These are phyloP conservation scores for Coryphaenoides rupestris DNA, from an alignment of 2,113 vertebrate genomes.

Conservation along the genomic window DNA sequence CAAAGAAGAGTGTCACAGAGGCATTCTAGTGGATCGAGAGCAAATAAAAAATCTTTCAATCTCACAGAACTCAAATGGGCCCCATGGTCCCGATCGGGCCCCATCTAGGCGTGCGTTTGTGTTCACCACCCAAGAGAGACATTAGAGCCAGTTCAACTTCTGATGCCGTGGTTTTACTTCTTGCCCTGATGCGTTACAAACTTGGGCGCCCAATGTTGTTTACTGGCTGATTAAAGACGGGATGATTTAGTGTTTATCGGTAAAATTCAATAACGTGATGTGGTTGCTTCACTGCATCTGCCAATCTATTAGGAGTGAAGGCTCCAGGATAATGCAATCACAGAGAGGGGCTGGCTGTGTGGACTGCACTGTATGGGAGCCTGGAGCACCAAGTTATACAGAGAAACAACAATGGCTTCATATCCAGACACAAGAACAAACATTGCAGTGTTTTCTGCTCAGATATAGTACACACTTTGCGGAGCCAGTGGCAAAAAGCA, in stretches of 20 bases:
- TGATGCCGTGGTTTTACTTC: no score
- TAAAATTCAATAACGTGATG: not conserved
- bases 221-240: not conserved
- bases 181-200: no score
- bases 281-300: not conserved
- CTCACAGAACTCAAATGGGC: no score
- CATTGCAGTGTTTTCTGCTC: conserved; percentile 45
- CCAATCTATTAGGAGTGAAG: not conserved
- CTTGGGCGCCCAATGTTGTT: not conserved
- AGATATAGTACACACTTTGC: conserved; percentile 40
- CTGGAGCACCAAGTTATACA: not conserved
- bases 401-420: not conserved
- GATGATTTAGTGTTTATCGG: not conserved
- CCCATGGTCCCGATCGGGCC: no score
- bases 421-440: conserved; percentile 17
- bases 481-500: conserved; percentile 50
- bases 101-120: no score
- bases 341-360: conserved; percentile 1
- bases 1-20: no score
- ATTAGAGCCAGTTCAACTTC: no score
- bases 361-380: conserved; percentile 3
- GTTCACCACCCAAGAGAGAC: no score
- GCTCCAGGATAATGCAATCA: conserved; percentile 6
- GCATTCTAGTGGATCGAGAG: no score
- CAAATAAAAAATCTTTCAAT: no score